phyloP scores from a whole-genome alignment of 2,888 invertebrate species.

The Taenaris catops region DNA sequence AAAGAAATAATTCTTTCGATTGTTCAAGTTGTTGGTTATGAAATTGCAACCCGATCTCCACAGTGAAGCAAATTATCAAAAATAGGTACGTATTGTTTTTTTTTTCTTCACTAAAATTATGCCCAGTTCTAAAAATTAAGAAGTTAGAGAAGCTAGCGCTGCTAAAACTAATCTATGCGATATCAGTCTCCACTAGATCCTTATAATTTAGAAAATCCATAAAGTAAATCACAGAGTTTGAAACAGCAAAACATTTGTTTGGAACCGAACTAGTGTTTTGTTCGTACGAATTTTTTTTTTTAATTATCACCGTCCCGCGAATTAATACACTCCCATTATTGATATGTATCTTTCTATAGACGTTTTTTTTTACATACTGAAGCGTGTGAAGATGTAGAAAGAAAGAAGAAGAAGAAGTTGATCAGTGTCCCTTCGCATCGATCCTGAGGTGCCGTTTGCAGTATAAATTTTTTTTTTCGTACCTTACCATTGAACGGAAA shows the following conservation, averaged over 20 bases:
- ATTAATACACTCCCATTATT: slow-evolving; percentile 57
- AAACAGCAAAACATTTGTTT: slow-evolving; percentile 73
- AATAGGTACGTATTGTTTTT: slow-evolving; percentile 50
- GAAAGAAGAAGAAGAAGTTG: slow-evolving; percentile 45
- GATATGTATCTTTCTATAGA: slow-evolving; percentile 77
- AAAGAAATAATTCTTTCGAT: too few relatives aligned
- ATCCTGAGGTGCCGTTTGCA: slow-evolving; percentile 62
- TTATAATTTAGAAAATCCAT: slow-evolving; percentile 77
- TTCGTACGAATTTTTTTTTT: slow-evolving; percentile 40
- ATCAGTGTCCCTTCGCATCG: slow-evolving; percentile 69
- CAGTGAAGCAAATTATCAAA: slow-evolving; percentile 58
- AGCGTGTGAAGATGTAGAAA: slow-evolving; percentile 53
- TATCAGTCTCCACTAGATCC: slow-evolving; percentile 79
- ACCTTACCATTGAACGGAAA: slow-evolving; percentile 66
- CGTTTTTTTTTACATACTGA: slow-evolving; percentile 47
- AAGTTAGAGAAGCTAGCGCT: slow-evolving; percentile 76
- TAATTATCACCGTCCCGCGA: slow-evolving; percentile 59
- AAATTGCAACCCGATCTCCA: slow-evolving; percentile 35
- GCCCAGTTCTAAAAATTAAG: slow-evolving; percentile 60
- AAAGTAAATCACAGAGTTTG: slow-evolving; percentile 78
- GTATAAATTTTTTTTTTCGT: slow-evolving; percentile 40
- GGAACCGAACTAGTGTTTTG: slow-evolving; percentile 49
- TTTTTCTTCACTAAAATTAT: slow-evolving; percentile 44
- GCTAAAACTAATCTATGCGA: slow-evolving; percentile 79
- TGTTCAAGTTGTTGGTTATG: too few relatives aligned